Conservation (phyloP, 2,797 vertebrate genomes). For the Emys orbicularis region DNA sequence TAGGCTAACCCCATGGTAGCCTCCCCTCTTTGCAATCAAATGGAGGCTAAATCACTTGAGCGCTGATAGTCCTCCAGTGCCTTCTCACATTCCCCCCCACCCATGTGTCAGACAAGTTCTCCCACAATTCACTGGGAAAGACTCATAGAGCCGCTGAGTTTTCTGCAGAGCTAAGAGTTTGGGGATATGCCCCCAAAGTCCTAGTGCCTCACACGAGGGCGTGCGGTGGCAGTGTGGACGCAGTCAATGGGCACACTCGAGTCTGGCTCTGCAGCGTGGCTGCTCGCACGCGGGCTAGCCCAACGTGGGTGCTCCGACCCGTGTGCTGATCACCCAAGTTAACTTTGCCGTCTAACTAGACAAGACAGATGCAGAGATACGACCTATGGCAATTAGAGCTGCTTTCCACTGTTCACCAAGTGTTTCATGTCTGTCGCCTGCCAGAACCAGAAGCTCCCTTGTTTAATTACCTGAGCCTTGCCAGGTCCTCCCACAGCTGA, state of each 20-base stretch:
- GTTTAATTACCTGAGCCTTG: not conserved
- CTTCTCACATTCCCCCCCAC: not conserved
- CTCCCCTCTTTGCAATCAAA: not conserved
- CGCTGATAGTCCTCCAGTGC: not conserved
- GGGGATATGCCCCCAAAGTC: not conserved
- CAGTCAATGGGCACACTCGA: not conserved
- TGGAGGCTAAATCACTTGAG: not conserved
- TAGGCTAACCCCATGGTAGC: not conserved
- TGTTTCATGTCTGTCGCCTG: not conserved
- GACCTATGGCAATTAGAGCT: not conserved
- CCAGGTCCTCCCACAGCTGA: not conserved
- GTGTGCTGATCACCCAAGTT: not conserved
- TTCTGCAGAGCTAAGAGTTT: not conserved
- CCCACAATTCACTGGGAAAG: not conserved
- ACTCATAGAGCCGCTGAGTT: not conserved
- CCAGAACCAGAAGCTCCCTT: not conserved
- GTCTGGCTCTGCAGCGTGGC: not conserved
- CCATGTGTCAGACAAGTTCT: not conserved
- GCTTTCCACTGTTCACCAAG: not conserved
- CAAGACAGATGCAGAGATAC: not conserved
- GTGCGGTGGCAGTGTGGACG: too few relatives aligned
- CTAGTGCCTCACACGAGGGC: not conserved
- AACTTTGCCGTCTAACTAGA: not conserved
- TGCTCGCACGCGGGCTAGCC: not conserved
- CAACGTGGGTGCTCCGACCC: accelerated